Evolutionary conservation across 2,797 vertebrate genomes (phyloP).

Genomic region (Lagorchestes hirsutus): DNA sequence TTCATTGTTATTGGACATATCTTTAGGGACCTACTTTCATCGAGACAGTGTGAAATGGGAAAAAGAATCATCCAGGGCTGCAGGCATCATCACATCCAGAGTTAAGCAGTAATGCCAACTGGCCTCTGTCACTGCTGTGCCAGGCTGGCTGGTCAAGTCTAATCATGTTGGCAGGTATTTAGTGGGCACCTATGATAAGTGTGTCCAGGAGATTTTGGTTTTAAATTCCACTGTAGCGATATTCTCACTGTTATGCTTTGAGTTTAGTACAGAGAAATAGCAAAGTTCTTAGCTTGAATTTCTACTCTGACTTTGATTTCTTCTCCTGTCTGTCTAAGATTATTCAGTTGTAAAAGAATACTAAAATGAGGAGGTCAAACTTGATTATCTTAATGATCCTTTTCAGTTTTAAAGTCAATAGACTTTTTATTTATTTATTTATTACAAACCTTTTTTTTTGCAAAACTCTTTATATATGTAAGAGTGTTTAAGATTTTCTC

Average conservation of each 20-base stretch:
- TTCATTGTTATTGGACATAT: neutral
- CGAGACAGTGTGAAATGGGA: neutral
- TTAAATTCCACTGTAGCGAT: neutral
- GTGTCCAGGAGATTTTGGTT: neutral
- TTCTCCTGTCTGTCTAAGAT: neutral
- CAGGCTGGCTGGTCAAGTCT: neutral
- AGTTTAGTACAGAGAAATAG: neutral
- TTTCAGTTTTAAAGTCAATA: neutral
- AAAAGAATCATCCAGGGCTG: neutral
- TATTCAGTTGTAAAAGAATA: conserved; percentile 2
- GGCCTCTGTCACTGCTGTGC: neutral
- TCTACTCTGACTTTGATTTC: neutral
- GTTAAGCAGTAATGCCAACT: neutral
- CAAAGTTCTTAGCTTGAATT: neutral
- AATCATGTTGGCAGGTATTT: neutral
- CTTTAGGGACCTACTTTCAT: neutral
- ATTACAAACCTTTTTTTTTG: neutral
- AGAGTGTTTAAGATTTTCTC: neutral
- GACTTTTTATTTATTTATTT: too few relatives aligned
- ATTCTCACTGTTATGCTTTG: neutral
- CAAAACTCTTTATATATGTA: neutral
- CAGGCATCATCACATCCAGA: neutral
- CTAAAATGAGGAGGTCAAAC: neutral
- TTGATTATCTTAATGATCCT: neutral
- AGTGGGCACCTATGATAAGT: neutral